A percentile compares a stretch with the other conserved stretches of the same genome.
These are phyloP conservation scores for Drosophila watanabei DNA, from an alignment of 1,140 invertebrate genomes.

Conservation along the genomic window DNA sequence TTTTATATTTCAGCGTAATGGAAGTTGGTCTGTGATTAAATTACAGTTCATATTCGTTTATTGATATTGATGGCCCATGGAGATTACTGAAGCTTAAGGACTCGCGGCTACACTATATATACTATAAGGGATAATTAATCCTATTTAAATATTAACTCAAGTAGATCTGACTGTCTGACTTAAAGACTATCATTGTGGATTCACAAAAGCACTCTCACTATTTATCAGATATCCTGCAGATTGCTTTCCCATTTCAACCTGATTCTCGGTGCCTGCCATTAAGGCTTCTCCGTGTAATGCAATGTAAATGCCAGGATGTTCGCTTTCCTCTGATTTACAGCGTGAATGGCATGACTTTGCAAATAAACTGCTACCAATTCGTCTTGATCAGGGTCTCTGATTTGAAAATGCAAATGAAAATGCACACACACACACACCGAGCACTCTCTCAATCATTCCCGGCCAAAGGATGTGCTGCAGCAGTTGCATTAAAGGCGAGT, in stretches of 20 bases:
- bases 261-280: slow-evolving; percentile 12
- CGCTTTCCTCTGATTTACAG: slow-evolving; percentile 44
- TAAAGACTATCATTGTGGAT: not conserved
- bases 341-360: slow-evolving; percentile 51
- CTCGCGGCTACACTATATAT: not conserved
- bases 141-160: slow-evolving; percentile 3
- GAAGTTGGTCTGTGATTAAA: slow-evolving; percentile 17
- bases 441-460: slow-evolving; percentile 37
- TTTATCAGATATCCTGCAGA: slow-evolving; percentile 16
- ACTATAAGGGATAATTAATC: slow-evolving; percentile 3
- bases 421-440: slow-evolving; percentile 5
- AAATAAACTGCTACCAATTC: slow-evolving; percentile 55
- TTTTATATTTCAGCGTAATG: not conserved
- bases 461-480: slow-evolving; percentile 29
- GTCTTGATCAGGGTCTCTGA: slow-evolving; percentile 53
- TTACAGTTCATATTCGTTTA: slow-evolving; percentile 5
- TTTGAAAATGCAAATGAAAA: slow-evolving; percentile 62
- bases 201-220: not conserved
- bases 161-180: not conserved
- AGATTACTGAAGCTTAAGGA: slow-evolving; percentile 17
- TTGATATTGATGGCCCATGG: slow-evolving; percentile 8
- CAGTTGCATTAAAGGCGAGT: slow-evolving; percentile 62
- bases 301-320: slow-evolving; percentile 26
- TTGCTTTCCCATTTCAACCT: slow-evolving; percentile 25
- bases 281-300: slow-evolving; percentile 22